phyloP scores from a whole-genome alignment of 2,888 invertebrate species.

The Rhamphomyia laevipes region DNA sequence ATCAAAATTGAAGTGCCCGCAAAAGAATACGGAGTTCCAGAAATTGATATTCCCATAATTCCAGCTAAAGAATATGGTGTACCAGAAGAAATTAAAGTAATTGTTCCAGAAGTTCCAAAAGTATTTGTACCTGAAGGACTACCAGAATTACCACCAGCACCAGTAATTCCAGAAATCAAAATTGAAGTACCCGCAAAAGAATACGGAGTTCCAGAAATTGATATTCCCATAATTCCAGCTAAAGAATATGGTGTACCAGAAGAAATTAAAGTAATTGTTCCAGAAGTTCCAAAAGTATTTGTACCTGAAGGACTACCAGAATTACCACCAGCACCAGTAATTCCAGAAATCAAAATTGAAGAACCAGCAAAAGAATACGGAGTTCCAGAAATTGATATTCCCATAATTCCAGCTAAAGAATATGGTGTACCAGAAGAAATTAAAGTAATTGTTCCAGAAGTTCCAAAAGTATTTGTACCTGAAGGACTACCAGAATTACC shows the following conservation, averaged over 20 bases:
- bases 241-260: not conserved
- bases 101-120: not conserved
- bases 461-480: not conserved
- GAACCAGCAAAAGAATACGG: not conserved
- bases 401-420: not conserved
- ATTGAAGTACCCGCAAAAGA: not conserved
- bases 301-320: not conserved
- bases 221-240: not conserved
- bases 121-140: not conserved
- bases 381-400: not conserved
- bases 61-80: not conserved
- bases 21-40: not conserved
- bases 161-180: not conserved
- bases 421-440: not conserved
- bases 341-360: not conserved
- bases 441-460: not conserved
- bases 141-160: slow-evolving; percentile 1
- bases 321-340: not conserved
- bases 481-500: not conserved
- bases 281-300: too few relatives aligned
- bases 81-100: not conserved
- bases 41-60: not conserved
- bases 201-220: not conserved
- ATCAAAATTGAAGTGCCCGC: not conserved
- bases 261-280: not conserved